Conservation (phyloP, 2,797 vertebrate genomes). For the Xerus rutilus region DNA sequence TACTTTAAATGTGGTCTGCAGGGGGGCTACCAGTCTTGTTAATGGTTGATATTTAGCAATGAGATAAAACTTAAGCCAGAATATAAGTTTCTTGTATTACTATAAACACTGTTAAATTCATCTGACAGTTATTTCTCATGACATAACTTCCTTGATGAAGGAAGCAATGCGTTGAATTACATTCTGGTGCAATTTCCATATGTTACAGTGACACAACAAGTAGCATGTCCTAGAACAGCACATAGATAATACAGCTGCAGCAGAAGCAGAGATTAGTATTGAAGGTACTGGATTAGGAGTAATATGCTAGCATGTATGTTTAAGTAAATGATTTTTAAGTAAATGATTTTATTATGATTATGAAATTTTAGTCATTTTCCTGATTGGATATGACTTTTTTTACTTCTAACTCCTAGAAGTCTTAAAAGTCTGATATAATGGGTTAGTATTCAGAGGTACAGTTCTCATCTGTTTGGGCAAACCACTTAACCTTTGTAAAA, state of each 20-base stretch:
- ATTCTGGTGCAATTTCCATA: not conserved
- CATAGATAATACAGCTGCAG: not conserved
- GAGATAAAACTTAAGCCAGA: not conserved
- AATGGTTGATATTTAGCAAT: not conserved
- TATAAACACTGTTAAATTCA: not conserved
- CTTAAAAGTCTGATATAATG: not conserved
- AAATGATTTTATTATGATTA: not conserved
- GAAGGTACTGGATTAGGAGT: not conserved
- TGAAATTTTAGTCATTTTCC: not conserved
- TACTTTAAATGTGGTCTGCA: not conserved
- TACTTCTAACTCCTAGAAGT: conserved; percentile 14
- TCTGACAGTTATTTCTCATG: conserved; percentile 40
- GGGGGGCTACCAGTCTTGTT: not conserved
- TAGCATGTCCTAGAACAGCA: not conserved
- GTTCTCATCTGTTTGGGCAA: not conserved
- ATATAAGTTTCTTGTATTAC: not conserved
- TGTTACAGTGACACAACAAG: not conserved
- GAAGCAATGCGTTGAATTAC: not conserved
- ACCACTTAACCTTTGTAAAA: not conserved
- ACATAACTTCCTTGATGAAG: not conserved
- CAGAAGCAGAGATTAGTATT: not conserved
- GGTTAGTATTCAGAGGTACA: not conserved
- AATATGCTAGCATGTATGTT: not conserved
- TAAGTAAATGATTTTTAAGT: not conserved
- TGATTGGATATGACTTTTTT: not conserved